Conservation (phyloP, 2,797 vertebrate species). For the Hydrolagus colliei region DNA sequence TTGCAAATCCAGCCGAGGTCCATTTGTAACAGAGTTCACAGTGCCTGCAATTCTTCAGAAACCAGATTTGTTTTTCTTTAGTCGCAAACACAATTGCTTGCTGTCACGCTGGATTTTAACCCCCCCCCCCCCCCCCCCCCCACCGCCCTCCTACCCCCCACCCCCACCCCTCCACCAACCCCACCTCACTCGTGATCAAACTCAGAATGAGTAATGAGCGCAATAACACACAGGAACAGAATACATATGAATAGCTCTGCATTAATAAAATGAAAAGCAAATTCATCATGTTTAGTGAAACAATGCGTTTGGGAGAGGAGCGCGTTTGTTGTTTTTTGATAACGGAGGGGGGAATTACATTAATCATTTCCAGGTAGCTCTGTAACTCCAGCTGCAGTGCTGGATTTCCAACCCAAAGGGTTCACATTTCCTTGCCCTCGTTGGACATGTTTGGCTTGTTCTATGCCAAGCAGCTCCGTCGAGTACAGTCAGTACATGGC, state of each 20-base stretch:
- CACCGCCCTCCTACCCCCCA: neutral
- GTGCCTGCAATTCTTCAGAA: neutral
- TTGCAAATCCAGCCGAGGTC: neutral
- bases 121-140: neutral
- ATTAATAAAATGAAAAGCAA: constrained; percentile 44
- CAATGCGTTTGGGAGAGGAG: constrained; percentile 42
- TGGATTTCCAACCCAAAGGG: too few species aligned
- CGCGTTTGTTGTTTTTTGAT: constrained; percentile 36
- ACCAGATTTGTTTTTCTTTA: neutral
- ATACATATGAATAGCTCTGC: constrained; percentile 44
- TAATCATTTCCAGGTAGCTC: constrained; percentile 38
- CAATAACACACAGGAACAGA: constrained; percentile 47
- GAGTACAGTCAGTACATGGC: too few species aligned
- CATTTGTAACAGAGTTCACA: neutral
- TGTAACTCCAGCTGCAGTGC: too few species aligned
- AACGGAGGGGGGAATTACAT: constrained; percentile 36
- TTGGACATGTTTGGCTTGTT: too few species aligned
- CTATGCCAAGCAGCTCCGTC: too few species aligned
- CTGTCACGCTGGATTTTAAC: neutral
- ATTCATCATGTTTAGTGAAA: constrained; percentile 44
- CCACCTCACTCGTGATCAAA: constrained; percentile 36
- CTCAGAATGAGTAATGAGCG: constrained; percentile 46
- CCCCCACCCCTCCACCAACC: neutral
- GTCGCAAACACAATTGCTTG: neutral
- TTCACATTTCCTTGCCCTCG: too few species aligned